A percentile compares a stretch with the other conserved stretches of the same genome.
These are phyloP conservation scores for Acrocera orbiculus DNA, from an alignment of 2,888 invertebrate species.

Conservation along the genomic window DNA sequence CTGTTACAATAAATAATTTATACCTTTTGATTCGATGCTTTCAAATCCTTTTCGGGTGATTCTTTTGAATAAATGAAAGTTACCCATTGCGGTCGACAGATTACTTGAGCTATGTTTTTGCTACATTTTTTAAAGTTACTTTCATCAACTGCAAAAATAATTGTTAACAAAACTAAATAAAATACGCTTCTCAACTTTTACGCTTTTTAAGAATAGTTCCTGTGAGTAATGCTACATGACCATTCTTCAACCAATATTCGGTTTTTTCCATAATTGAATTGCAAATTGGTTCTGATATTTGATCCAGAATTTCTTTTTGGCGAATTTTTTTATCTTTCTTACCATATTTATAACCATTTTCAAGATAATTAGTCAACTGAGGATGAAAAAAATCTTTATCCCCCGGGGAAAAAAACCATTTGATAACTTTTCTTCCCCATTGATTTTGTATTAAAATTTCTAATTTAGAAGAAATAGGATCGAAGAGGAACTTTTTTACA, in stretches of 20 bases:
- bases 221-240: conserved; percentile 49
- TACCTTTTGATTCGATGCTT: too few relatives aligned
- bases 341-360: conserved; percentile 52
- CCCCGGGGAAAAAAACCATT: conserved; percentile 73
- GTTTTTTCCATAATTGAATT: conserved; percentile 39
- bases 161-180: not conserved
- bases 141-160: conserved; percentile 20
- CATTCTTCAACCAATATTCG: conserved; percentile 48
- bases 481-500: conserved; percentile 61
- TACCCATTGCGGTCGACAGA: conserved; percentile 37
- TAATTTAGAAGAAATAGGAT: conserved; percentile 48
- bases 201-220: conserved; percentile 45
- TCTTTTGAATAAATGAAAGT: conserved; percentile 23
- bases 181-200: conserved; percentile 25
- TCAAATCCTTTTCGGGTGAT: too few relatives aligned
- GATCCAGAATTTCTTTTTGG: conserved; percentile 48
- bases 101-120: conserved; percentile 30
- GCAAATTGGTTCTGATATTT: conserved; percentile 42
- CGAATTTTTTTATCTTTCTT: conserved; percentile 54
- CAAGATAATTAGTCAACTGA: conserved; percentile 50
- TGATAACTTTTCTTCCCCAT: conserved; percentile 69
- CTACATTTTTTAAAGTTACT: conserved; percentile 31
- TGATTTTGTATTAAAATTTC: conserved; percentile 54
- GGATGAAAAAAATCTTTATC: conserved; percentile 72
- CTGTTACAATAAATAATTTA: too few relatives aligned